Base-by-base conservation (phyloP, 2,888 invertebrate genomes). In the Elegia similella region DNA sequence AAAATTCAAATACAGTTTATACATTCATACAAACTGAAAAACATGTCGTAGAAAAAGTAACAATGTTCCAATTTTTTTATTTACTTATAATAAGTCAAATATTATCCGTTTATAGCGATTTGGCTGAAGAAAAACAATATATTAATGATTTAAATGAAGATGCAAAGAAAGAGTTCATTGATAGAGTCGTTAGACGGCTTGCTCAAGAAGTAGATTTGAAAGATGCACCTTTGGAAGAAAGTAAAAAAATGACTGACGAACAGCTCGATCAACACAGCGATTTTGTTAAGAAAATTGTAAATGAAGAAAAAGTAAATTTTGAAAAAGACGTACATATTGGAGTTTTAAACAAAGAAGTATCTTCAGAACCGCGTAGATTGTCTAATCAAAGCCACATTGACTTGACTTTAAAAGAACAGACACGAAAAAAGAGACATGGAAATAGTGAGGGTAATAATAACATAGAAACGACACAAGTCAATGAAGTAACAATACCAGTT, bases 111-210 rank as follows among this genome's bases (percentile, higher is more conserved):
- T 56, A 61, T 46, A 62, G 63, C 3, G 64, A 69, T 7, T 72
- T 76, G 3, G 77, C 68, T 63, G 70, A 76, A n/a, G 78, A 82
- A 47, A 66, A 67, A 3, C 83, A 80, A 62, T 88, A 81, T 52
- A 81, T 88, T 53, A 82, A 88, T 67, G 65, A 82, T 30, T 65
- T 90, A 13, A 82, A 86, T 0, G 84, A 84, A 38, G 68, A 75
- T 29, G 83, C 86, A 46, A 89, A 88, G 61, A 68, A 77, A 23
- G 76, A 77, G 0, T 85, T 89, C 44, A 60, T 88, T 48, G 76
- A 86, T 32, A 76, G 67, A 17, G 76, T 89, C 10, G 85, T 86
- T 0, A 78, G 82, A 64, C 73, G 88, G 48, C 82, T 89, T 62
- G 57, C 80, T 10, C 68, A 76, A 50, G 82, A 80, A 57, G 76